Evolutionary conservation across 37 sponge, comb jelly and placozoan genomes (phyloP), one percentile per base, ranked within the genome.

Genomic region (Aplysina aerophoba): DNA sequence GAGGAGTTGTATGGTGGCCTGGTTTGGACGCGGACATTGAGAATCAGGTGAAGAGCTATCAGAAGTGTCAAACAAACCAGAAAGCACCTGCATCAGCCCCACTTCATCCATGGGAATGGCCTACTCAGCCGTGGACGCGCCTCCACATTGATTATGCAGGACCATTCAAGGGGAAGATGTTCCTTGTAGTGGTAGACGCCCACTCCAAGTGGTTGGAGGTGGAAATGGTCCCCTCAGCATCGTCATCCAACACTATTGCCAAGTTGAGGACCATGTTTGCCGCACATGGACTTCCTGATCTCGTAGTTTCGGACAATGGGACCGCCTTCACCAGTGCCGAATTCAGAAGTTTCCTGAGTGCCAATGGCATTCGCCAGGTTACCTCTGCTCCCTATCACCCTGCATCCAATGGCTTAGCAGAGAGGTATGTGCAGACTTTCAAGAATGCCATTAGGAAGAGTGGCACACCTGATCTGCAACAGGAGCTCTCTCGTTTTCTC

Each of bases 361-460:
- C 36, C 15, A 85, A 85, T 68, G 72, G 72, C 16, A 53, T 85
- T 3, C 30, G 63, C 4, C 86, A 85, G 15, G 12, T 58, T 28
- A 78, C 77, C 17, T 59, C 86, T 1, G 60, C 86, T 22, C 86
- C 86, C 19, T 57, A 85, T 59, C 74, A 73, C 55, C 86, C 86
- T 3, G 41, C 77, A 53, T 85, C 79, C 4, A 85, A 85, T 50
- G 86, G 86, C 0, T 36, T 60, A 39, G 86, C 75, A 31, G 86
- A 85, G 62, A 84, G 84, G 24, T 71, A 71, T 1, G 84, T 84
- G 1, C 84, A 84, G 44, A 85, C 58, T 4, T 55, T 73, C 27
- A 85, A 85, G 56, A 14, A 73, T 59, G 55, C 59, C 16, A 54
- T 85, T 22, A 55, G 11, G 59, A 77, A 85, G 41, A 13, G 36